phyloP scores from a whole-genome alignment of 1,140 invertebrate genomes.

The Colletes gigas region DNA sequence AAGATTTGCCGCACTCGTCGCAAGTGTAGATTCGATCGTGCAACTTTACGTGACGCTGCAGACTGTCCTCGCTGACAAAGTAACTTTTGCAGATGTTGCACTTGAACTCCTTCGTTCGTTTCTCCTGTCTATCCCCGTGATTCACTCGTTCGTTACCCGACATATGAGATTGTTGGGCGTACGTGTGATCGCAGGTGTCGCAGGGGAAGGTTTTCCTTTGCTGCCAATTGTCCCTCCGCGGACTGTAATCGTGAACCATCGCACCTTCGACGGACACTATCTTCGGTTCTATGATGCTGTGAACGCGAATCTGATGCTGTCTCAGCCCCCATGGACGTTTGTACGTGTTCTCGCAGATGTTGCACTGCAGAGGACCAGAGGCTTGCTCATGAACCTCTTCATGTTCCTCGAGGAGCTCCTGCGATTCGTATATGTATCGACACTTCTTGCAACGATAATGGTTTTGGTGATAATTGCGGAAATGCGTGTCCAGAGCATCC shows the following conservation, averaged over 20 bases:
- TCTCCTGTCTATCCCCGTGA: too few species aligned
- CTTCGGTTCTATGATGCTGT: slow-evolving; percentile 32
- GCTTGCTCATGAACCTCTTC: slow-evolving; percentile 51
- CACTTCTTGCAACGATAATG: slow-evolving; percentile 76
- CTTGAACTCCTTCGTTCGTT: too few species aligned
- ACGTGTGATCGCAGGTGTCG: too few species aligned
- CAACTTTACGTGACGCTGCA: too few species aligned
- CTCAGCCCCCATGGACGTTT: slow-evolving; percentile 79
- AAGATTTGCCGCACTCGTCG: slow-evolving; percentile 65
- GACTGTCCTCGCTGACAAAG: too few species aligned
- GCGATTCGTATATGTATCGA: slow-evolving; percentile 67
- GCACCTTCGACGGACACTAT: too few species aligned
- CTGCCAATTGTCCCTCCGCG: too few species aligned
- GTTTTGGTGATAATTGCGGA: slow-evolving; percentile 74
- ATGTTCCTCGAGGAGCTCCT: slow-evolving; percentile 45
- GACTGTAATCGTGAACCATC: too few species aligned
- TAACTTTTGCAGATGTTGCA: too few species aligned
- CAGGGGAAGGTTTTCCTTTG: too few species aligned
- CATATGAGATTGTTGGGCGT: too few species aligned
- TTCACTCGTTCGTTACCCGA: too few species aligned
- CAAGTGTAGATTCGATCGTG: slow-evolving; percentile 26
- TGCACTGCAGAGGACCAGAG: slow-evolving; percentile 56
- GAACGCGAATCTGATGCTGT: slow-evolving; percentile 77
- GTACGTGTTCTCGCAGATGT: slow-evolving; percentile 77
- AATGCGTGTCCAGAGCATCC: slow-evolving; percentile 75